Base-by-base conservation (phyloP, 2,113 vertebrate species). In the Aspidoscelis tigris region DNA sequence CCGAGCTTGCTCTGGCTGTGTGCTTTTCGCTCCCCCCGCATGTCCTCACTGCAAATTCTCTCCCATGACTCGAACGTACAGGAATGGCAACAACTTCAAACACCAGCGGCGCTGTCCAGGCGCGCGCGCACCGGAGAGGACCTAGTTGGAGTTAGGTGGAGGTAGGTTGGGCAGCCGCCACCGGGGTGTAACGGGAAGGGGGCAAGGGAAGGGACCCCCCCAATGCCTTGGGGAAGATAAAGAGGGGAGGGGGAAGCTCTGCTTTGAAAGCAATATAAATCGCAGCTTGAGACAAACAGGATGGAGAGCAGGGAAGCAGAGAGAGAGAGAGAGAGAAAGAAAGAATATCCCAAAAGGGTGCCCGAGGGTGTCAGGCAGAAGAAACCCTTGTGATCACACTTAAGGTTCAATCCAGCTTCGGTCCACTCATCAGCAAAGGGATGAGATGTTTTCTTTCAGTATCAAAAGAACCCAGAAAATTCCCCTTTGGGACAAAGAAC, bases 261-360 rank as follows among this genome's bases (percentile, higher is more conserved):
- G 21, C 66, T 76, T 83, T 81, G 84, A 53, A 43, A 77, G 47
- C 75, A 80, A 92, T 87, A 85, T 96, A 96, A 97, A 97, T 96
- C 93, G 92, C 90, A 88, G 87, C 86, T 9, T 77, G 77, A 90
- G 91, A 89, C 89, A 89, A 64, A 84, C 18, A 87, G 86, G 84
- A 89, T 85, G 85, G 86, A 89, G 93, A 88, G 92, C 92, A 92
- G 93, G 95, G 94, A 93, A 97, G 94, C 89, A 91, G 94, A 93
- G 84, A 90, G 33, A 33, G 33, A 33, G 33, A 33, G 33, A n/a
- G n/a, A 91, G 94, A 93, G 84, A 90, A 1, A 33, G 33, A 33
- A 1, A 33, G 33, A 33, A 33, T 33, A 90, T 91, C 65, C n/a
- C 83, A 88, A 85, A 78, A 5, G 41, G 18, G 20, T n/a, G 3